Base-by-base conservation (phyloP, 2,797 vertebrate species). In the Kryptopterus vitreolus region DNA sequence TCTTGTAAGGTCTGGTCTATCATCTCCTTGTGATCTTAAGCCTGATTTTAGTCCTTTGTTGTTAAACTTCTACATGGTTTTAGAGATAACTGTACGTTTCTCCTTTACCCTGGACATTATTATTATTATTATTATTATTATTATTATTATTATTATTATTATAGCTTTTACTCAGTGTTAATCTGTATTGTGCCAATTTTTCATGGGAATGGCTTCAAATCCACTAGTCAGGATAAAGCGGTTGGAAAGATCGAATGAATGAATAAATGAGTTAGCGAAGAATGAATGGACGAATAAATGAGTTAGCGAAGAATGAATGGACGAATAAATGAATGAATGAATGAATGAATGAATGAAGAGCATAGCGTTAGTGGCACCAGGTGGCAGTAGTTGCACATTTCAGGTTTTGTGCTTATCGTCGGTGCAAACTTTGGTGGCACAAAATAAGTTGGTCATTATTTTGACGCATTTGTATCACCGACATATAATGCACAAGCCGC, bases 351-450 rank as follows among this genome's bases (percentile, higher is more conserved):
- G 22, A 43, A 57, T 73, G 33, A 43, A 71, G 18, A 24, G 46
- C 29, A 57, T 24, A 74, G 71, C 26, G 22, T 13, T 73, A 38
- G 52, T 73, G 78, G 80, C 91, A 74, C 85, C 77, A 90, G 92
- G 81, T 86, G 91, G 90, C 88, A 89, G 88, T 88, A 86, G 85
- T 35, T 35, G 31, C 62, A 77, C 66, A 20, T 59, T 81, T 55
- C 5, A 9, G 24, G 63, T 65, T 13, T n/a, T 3, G 22, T 55
- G n/a, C 46, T 29, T 18, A 62, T 80, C 59, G 33, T 50, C 74
- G 13, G 38, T n/a, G 62, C 13, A 59, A 80, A 59, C 18, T 59
- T 61, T 38, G n/a, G 15, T 26, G 22, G 38, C 5, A 55, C 13
- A 77, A 57, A 77, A 20, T 33, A 43, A 35, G 38, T 43, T 43